phyloP scores from a whole-genome alignment of 2,888 invertebrate genomes.

The Campoplex nolae region DNA sequence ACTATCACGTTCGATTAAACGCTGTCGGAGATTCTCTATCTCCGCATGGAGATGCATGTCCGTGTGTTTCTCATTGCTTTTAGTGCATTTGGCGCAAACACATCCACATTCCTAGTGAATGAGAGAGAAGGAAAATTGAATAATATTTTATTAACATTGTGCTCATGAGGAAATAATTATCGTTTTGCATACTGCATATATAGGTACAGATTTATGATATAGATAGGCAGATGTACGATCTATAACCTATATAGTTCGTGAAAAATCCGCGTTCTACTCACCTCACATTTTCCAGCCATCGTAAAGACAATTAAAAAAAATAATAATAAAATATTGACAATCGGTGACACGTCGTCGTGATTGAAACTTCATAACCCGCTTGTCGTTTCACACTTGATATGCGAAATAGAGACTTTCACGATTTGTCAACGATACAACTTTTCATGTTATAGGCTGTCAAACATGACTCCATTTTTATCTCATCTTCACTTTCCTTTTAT shows the following conservation, averaged over 20 bases:
- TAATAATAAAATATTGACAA: conserved; percentile 48
- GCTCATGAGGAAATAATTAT: neutral
- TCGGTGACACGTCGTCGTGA: conserved; percentile 50
- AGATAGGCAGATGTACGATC: conserved; percentile 3
- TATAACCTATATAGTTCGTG: conserved; percentile 43
- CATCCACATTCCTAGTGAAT: conserved; percentile 87
- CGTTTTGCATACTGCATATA: neutral
- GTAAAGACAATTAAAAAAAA: conserved; percentile 55
- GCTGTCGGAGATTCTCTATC: conserved; percentile 94
- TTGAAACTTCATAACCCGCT: conserved; percentile 66
- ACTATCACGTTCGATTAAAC: conserved; percentile 92
- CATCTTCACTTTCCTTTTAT: conserved; percentile 11
- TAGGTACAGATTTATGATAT: neutral
- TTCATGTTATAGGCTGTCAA: conserved; percentile 13
- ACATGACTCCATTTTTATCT: conserved; percentile 42
- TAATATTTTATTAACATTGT: too few species aligned
- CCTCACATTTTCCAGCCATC: conserved; percentile 67
- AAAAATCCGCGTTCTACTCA: conserved; percentile 31
- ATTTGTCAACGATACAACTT: neutral
- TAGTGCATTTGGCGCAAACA: conserved; percentile 86
- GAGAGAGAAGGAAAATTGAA: neutral
- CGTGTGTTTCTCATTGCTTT: conserved; percentile 78
- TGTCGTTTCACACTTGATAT: conserved; percentile 36
- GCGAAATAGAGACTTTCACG: neutral
- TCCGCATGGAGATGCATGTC: conserved; percentile 93